phyloP scores from a whole-genome alignment of 2,797 vertebrate genomes.

The Sylvia borin region DNA sequence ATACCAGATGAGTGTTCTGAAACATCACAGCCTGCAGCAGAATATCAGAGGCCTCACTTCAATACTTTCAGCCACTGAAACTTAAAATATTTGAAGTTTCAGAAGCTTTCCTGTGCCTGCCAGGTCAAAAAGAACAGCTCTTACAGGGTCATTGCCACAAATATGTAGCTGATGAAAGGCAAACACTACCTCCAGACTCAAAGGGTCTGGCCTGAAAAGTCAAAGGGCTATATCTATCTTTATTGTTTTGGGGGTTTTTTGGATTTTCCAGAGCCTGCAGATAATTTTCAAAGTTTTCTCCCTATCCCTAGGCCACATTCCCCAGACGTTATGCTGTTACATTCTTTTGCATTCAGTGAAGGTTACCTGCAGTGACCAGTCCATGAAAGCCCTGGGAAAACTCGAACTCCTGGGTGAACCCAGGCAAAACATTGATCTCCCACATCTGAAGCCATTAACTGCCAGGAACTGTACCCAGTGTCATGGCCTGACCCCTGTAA shows the following conservation, averaged over 20 bases:
- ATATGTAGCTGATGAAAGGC: background rate
- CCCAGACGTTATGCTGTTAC: background rate
- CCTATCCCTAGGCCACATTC: background rate
- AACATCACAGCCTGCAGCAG: background rate
- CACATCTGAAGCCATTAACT: background rate
- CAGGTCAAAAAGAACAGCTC: background rate
- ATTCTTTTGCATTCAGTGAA: background rate
- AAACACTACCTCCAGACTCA: background rate
- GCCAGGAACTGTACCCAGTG: background rate
- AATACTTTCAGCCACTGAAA: conserved; percentile 21
- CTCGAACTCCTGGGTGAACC: background rate
- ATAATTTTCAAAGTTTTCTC: background rate
- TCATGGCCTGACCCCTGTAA: background rate
- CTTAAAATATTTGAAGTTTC: conserved; percentile 51
- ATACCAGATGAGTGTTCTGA: background rate
- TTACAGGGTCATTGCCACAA: background rate
- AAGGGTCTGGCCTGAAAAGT: background rate
- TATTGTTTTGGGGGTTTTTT: too few relatives aligned
- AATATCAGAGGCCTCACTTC: background rate
- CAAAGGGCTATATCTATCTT: background rate
- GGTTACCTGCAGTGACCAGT: background rate
- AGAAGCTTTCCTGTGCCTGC: background rate
- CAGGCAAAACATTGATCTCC: background rate
- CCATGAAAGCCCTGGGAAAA: background rate
- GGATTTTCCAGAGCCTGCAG: background rate